Evolutionary conservation across 2,113 vertebrate genomes (phyloP).

Genomic region (Hymenochirus boettgeri): DNA sequence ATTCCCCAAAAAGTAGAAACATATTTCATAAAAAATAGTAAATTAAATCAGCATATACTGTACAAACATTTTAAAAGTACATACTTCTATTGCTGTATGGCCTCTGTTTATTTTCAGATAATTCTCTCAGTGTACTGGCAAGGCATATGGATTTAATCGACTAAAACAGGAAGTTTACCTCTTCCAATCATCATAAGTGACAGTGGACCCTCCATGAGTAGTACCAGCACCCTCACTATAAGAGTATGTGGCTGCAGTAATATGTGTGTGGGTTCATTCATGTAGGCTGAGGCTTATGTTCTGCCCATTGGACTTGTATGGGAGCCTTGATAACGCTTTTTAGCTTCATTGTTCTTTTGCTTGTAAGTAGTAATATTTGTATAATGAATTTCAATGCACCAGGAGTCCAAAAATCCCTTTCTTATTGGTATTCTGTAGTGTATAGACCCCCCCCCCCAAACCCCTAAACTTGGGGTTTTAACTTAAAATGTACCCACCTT

Average conservation of each 20-base stretch:
- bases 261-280: constrained; percentile 85
- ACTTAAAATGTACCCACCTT: too few relatives aligned
- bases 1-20: too few relatives aligned
- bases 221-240: constrained; percentile 94
- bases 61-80: too few relatives aligned
- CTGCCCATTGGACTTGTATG: constrained; percentile 96
- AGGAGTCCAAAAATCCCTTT: too few relatives aligned
- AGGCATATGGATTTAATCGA: constrained; percentile 89
- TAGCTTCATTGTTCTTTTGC: constrained; percentile 89
- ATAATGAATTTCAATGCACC: too few relatives aligned
- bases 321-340: constrained; percentile 95
- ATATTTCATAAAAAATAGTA: too few relatives aligned
- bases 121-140: constrained; percentile 89
- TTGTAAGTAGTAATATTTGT: too few relatives aligned
- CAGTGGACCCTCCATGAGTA: constrained; percentile 95
- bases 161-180: constrained; percentile 96
- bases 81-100: background rate
- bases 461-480: too few relatives aligned
- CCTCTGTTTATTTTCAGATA: constrained; percentile 69
- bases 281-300: constrained; percentile 92
- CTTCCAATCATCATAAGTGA: constrained; percentile 93
- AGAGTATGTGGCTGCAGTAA: constrained; percentile 93
- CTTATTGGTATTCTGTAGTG: too few relatives aligned
- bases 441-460: too few relatives aligned
- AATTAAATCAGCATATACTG: too few relatives aligned